phyloP scores from a whole-genome alignment of 2,113 vertebrate genomes.

The Corythaeola cristata region DNA sequence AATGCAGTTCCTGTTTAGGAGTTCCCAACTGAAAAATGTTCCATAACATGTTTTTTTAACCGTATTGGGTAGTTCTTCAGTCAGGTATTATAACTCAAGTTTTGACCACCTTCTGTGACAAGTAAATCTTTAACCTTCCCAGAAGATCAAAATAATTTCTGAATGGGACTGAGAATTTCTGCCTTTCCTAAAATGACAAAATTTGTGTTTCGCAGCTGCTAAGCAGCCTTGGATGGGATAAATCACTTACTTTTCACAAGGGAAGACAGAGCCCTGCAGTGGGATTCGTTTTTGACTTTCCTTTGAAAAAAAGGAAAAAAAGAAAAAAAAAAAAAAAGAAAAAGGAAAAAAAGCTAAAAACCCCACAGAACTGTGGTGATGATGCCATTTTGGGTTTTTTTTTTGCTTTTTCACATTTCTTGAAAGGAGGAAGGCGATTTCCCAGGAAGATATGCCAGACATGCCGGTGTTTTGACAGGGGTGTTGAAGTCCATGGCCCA shows the following conservation, averaged over 20 bases:
- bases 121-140: not conserved
- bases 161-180: not conserved
- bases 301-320: not conserved
- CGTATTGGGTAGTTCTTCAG: not conserved
- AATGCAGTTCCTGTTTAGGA: not conserved
- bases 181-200: not conserved
- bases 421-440: not conserved
- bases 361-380: no score
- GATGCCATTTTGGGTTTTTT: not conserved
- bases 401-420: not conserved
- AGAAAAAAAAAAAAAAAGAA: no score
- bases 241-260: no score
- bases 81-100: no score
- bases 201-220: not conserved
- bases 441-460: not conserved
- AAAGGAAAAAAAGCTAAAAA: not conserved
- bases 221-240: not conserved
- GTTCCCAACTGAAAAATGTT: not conserved
- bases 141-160: not conserved
- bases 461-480: not conserved
- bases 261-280: not conserved
- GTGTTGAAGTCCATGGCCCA: not conserved
- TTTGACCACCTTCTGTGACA: not conserved
- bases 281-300: not conserved
- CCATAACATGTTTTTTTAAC: not conserved